These are phyloP conservation scores for Cololabis saira DNA, from an alignment of 2,113 vertebrate genomes.

Conservation along the genomic window DNA sequence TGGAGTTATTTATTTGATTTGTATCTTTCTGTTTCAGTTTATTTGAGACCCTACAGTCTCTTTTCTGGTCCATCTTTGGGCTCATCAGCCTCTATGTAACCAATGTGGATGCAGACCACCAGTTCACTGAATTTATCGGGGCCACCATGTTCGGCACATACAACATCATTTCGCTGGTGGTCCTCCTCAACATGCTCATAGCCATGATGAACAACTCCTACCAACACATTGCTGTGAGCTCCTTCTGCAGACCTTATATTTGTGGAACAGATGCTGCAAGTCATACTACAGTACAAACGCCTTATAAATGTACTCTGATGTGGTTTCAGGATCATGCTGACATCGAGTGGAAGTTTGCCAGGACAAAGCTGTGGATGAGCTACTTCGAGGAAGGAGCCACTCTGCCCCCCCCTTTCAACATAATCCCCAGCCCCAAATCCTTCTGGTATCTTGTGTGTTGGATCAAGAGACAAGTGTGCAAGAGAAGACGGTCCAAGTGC, in stretches of 20 bases:
- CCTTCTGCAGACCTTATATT: not conserved
- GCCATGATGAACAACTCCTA: constrained; percentile 99
- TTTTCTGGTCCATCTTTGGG: constrained; percentile 99
- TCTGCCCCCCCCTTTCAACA: constrained; percentile 96
- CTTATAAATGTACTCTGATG: constrained; percentile 7
- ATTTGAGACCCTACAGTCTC: constrained; percentile 97
- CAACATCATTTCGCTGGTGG: constrained; percentile 97
- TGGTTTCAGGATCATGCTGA: constrained; percentile 93
- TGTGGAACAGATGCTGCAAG: not conserved
- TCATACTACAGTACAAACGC: not conserved
- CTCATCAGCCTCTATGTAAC: constrained; percentile 97
- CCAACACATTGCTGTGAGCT: constrained; percentile 97
- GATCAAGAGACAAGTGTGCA: constrained; percentile 90
- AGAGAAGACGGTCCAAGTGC: constrained; percentile 85
- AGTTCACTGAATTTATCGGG: constrained; percentile 97
- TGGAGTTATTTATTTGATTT: not conserved
- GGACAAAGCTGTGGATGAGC: constrained; percentile 99
- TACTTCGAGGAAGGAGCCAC: constrained; percentile 99
- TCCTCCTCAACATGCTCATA: constrained; percentile 98
- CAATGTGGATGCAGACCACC: constrained; percentile 91
- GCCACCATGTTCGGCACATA: constrained; percentile 99
- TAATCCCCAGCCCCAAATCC: constrained; percentile 95
- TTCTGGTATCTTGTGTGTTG: constrained; percentile 93
- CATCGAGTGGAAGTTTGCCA: constrained; percentile 99
- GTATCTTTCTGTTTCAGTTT: constrained; percentile 81